Evolutionary conservation across 2,113 vertebrate genomes (phyloP), one percentile per base, ranked within the genome.

Genomic region (Podocnemis expansa): DNA sequence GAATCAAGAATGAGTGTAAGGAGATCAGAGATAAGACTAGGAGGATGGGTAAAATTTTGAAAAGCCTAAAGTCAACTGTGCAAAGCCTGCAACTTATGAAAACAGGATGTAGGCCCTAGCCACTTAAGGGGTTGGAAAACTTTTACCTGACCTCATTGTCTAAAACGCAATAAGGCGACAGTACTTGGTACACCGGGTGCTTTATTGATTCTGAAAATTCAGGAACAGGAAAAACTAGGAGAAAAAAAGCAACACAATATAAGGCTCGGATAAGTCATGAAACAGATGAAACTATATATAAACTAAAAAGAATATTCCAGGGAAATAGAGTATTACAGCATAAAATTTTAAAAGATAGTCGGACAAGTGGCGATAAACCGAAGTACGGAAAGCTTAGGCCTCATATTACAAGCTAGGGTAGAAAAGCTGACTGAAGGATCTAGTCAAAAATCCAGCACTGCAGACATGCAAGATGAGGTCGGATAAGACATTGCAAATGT

Each of bases 31-130:
- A 43, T 3, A 79, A 76, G 16, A 21, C 89, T n/a, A 25, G 43
- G 91, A 89, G 47, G 27, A 83, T 29, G 49, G 88, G 85, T 29
- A 81, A 80, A 87, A 93, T 90, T 5, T 84, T 73, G 60, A 78
- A 82, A 82, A 2, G 3, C 4, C 5, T 47, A 7, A 80, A 14
- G 16, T 84, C 89, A n/a, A n/a, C n/a, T n/a, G n/a, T n/a, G n/a
- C n/a, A n/a, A n/a, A n/a, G n/a, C 76, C 49, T 73, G n/a, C 17
- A 76, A 56, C 85, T 91, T 88, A 80, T 81, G 70, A 75, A 82
- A 87, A 90, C 24, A 41, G 92, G 84, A 63, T 90, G 92, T 82
- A 84, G 45, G 52, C 89, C 43, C 6, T 93, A 95, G 84, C 82
- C 16, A 80, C 6, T 89, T 3, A 22, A 90, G 31, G 88, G 87